These are phyloP conservation scores for Semnornis frantzii DNA, from an alignment of 2,113 vertebrate species.

Conservation along the genomic window DNA sequence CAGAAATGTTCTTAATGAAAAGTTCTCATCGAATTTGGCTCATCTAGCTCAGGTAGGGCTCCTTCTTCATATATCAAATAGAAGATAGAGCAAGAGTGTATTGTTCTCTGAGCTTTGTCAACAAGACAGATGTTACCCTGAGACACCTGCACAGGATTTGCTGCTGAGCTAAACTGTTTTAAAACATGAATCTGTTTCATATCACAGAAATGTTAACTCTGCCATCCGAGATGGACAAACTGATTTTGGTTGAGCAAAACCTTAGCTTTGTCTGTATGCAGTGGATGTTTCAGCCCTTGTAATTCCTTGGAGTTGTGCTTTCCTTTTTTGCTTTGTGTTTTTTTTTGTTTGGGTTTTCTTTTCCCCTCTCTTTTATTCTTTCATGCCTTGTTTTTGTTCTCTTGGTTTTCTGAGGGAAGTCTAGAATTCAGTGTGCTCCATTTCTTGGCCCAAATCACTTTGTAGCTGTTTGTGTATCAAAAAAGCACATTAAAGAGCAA, in stretches of 20 bases:
- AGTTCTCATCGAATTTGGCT: not conserved
- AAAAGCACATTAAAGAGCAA: constrained; percentile 2
- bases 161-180: not conserved
- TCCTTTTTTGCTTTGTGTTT: not conserved
- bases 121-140: not conserved
- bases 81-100: not conserved
- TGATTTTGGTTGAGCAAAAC: not conserved
- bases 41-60: not conserved
- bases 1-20: not conserved
- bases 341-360: too few relatives aligned
- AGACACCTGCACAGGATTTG: not conserved
- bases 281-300: not conserved
- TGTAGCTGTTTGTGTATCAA: not conserved
- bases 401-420: not conserved
- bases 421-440: not conserved
- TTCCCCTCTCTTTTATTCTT: not conserved
- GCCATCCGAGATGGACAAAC: not conserved
- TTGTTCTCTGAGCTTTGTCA: not conserved
- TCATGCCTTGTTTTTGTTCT: not conserved
- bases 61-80: not conserved
- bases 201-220: not conserved
- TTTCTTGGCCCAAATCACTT: not conserved
- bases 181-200: not conserved
- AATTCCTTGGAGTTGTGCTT: not conserved
- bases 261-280: not conserved